Base-by-base conservation (phyloP, 2,113 vertebrate species). In the Antechinus stuartii region DNA sequence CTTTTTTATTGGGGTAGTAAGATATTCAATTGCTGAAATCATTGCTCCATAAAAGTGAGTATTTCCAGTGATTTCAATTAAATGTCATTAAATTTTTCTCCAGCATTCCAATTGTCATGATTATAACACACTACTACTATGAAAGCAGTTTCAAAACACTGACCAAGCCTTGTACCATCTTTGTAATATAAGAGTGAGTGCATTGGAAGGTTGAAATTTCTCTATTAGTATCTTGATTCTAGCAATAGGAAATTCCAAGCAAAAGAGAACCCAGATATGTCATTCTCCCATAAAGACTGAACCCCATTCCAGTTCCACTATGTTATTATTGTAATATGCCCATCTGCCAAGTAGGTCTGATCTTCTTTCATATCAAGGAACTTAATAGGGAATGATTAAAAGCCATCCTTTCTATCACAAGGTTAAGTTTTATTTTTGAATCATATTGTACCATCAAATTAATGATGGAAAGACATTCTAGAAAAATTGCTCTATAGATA, bases 401-500 rank as follows among this genome's bases (percentile, higher is more conserved):
- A 94, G n/a, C 47, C 35, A n/a, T 55, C 24, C 7, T 26, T 55
- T 90, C 8, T 8, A 12, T 76, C 30, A 68, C 46, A n/a, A 61
- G 19, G 35, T 53, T 53, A 24, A 35, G 54, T 93, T 61, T 84
- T 93, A 5, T 68, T 35, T 35, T 24, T 49, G 14, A 76, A 91
- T 76, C 1, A 7, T 42, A 0, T 35, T 68, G 57, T 68, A 35
- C 27, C 12, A 14, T 68, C 30, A 68, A 2, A 47, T 89, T 55
- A 35, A 11, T 10, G 89, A 54, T 96, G 54, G 53, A 61, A 61
- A 61, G 90, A 54, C 50, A 90, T 95, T 96, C 91, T 92, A 54
- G 93, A 97, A 96, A 84, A 94, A 61, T 22, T 25, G 25, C 30
- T 93, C 35, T 57, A 7, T 8, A 91, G 94, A 94, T 95, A 96